A percentile compares a stretch with the other conserved stretches of the same genome.
Evolutionary conservation across 1,140 invertebrate species (phyloP).

Genomic region (Drosophila azteca): DNA sequence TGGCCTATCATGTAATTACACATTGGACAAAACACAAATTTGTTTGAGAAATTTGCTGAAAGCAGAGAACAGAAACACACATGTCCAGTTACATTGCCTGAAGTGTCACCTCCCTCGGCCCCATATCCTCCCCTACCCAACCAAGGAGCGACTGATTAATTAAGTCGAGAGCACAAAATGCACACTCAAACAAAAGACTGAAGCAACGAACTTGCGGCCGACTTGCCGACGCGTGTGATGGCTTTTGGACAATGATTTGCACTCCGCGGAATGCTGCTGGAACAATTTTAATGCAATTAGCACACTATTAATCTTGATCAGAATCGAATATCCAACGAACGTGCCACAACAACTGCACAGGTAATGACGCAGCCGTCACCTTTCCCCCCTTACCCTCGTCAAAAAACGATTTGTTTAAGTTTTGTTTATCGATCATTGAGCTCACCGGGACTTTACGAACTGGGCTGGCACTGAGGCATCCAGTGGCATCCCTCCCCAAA

Average conservation of each 20-base stretch:
- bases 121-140: not conserved
- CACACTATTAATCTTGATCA: constrained; percentile 75
- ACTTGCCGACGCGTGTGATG: constrained; percentile 18
- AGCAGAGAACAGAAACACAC: constrained; percentile 28
- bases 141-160: constrained; percentile 50
- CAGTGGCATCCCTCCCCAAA: not conserved
- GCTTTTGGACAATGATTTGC: constrained; percentile 27
- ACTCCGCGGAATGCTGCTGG: constrained; percentile 19
- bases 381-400: not conserved
- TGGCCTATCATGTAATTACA: constrained; percentile 42
- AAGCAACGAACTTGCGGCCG: constrained; percentile 70
- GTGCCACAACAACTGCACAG: constrained; percentile 40
- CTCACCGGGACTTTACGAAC: not conserved
- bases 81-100: no score
- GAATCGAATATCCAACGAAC: constrained; percentile 31
- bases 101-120: no score
- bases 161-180: constrained; percentile 18
- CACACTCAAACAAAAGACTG: constrained; percentile 65
- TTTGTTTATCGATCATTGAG: constrained; percentile 35
- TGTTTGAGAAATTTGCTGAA: constrained; percentile 14
- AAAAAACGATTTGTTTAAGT: constrained; percentile 45
- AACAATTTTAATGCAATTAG: constrained; percentile 65
- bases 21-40: constrained; percentile 36
- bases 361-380: constrained; percentile 42
- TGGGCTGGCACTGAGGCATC: constrained; percentile 2